A percentile compares a stretch with the other conserved stretches of the same genome.
Evolutionary conservation across 2,797 vertebrate species (phyloP).

Genomic region (Xenops minutus): DNA sequence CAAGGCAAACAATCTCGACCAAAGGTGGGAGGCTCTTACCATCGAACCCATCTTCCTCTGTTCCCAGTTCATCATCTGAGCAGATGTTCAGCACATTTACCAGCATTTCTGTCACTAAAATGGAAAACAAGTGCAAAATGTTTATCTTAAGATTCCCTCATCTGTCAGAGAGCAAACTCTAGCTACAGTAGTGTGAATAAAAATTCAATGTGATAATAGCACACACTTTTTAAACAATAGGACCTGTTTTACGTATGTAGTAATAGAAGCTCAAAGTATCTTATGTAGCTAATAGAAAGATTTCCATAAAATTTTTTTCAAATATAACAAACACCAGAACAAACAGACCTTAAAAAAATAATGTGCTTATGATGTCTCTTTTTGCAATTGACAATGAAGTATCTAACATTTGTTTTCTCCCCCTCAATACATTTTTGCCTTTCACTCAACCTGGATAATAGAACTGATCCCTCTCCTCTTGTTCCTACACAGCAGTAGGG

Average conservation of each 20-base stretch:
- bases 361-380: not conserved
- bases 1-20: not conserved
- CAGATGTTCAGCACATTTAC: constrained; percentile 98
- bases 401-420: not conserved
- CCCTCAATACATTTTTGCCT: not conserved
- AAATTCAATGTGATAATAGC: not conserved
- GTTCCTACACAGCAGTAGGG: not conserved
- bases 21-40: constrained; percentile 80
- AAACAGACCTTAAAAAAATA: not conserved
- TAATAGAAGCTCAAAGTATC: not conserved
- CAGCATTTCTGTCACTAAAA: constrained; percentile 96
- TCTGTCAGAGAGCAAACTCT: not conserved
- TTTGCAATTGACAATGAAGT: not conserved
- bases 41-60: constrained; percentile 96
- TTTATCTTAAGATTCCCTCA: not conserved
- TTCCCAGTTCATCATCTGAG: constrained; percentile 95
- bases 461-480: not conserved
- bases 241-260: not conserved
- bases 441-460: not conserved
- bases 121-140: constrained; percentile 3
- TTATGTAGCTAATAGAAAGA: not conserved
- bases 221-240: not conserved
- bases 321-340: not conserved
- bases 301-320: not conserved
- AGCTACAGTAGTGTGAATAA: not conserved